Evolutionary conservation across 1,140 invertebrate genomes (phyloP).

Genomic region (Mactra quadrangularis): DNA sequence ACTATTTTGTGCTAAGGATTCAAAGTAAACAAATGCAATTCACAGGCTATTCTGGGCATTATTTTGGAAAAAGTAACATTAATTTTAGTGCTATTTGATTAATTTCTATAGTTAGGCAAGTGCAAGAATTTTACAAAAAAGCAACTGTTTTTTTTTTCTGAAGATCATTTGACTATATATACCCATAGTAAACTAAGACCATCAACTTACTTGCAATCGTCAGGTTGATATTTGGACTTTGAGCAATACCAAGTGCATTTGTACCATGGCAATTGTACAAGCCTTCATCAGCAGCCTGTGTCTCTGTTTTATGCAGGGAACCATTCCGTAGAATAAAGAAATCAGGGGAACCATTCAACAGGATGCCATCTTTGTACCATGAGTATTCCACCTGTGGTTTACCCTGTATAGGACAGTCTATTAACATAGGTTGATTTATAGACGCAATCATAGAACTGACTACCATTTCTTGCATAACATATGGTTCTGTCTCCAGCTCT

Average conservation of each 20-base stretch:
- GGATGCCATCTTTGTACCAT: slow-evolving; percentile 66
- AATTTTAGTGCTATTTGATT: no score
- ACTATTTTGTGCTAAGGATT: no score
- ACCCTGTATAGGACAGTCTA: slow-evolving; percentile 70
- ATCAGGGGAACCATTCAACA: slow-evolving; percentile 36
- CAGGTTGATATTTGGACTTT: slow-evolving; percentile 62
- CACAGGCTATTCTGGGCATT: no score
- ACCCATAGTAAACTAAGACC: no score
- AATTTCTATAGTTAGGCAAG: no score
- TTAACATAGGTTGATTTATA: slow-evolving; percentile 41
- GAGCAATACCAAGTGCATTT: slow-evolving; percentile 66
- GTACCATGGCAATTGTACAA: slow-evolving; percentile 71
- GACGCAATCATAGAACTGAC: slow-evolving; percentile 60
- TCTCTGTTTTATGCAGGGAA: slow-evolving; percentile 62
- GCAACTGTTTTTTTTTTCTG: no score
- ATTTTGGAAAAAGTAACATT: no score
- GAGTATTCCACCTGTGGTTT: slow-evolving; percentile 65
- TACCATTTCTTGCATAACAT: slow-evolving; percentile 54
- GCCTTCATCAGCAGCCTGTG: slow-evolving; percentile 62
- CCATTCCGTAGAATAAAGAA: slow-evolving; percentile 65
- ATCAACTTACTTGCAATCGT: slow-evolving; percentile 74
- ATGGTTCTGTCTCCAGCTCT: slow-evolving; percentile 63
- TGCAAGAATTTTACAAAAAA: no score
- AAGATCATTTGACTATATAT: no score
- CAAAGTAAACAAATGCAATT: no score